Evolutionary conservation across 2,888 invertebrate genomes (phyloP).

Genomic region (Cactoblastis cactorum): DNA sequence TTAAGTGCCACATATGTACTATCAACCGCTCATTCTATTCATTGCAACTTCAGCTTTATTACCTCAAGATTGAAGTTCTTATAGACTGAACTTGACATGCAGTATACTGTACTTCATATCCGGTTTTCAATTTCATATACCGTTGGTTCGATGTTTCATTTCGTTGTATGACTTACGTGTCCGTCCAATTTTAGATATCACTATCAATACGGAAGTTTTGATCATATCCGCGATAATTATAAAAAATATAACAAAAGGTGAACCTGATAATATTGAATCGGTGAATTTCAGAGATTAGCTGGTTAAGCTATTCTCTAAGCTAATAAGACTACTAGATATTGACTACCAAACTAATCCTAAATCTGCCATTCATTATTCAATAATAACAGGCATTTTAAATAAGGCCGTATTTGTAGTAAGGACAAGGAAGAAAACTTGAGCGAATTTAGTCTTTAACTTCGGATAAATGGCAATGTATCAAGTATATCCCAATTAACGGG

Average conservation of each 20-base stretch:
- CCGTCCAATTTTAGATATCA: not conserved
- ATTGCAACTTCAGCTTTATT: too few species aligned
- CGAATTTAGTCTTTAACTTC: too few species aligned
- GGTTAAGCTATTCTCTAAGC: not conserved
- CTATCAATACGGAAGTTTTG: not conserved
- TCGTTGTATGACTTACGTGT: not conserved
- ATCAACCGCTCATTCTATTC: too few species aligned
- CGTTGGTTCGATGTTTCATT: not conserved
- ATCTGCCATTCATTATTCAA: too few species aligned
- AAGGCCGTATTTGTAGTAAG: too few species aligned
- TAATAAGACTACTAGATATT: not conserved
- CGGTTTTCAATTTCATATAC: slow-evolving; percentile 1
- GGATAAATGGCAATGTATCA: too few species aligned
- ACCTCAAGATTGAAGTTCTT: too few species aligned
- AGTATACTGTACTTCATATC: not conserved
- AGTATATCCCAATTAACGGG: too few species aligned
- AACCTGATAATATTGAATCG: not conserved
- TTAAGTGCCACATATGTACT: not conserved
- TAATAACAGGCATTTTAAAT: too few species aligned
- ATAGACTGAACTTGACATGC: too few species aligned
- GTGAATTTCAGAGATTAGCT: not conserved
- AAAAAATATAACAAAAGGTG: not conserved
- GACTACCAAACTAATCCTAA: too few species aligned
- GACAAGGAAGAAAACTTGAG: too few species aligned
- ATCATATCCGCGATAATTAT: not conserved